A percentile compares a stretch with the other conserved stretches of the same genome.
These are phyloP conservation scores for Lacanobia oleracea DNA, from an alignment of 2,888 invertebrate genomes.

Conservation along the genomic window DNA sequence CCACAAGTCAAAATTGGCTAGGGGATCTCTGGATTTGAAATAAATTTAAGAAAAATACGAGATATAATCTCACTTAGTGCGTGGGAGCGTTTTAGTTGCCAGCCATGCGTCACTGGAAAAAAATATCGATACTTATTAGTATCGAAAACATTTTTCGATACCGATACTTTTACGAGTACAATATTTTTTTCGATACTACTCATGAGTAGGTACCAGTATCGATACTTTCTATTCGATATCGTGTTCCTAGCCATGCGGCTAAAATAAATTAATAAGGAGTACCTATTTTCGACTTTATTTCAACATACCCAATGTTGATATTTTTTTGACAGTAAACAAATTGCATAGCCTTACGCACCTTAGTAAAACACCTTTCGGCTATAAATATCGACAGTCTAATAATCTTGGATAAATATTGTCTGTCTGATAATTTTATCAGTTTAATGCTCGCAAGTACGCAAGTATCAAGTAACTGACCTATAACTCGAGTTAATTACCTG, in stretches of 20 bases:
- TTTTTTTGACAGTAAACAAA: background rate
- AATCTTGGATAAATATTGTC: conserved; percentile 10
- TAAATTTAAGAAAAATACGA: background rate
- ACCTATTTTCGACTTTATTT: background rate
- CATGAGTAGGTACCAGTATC: too few species aligned
- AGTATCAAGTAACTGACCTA: conserved; percentile 47
- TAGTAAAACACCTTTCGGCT: background rate
- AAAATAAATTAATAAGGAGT: background rate
- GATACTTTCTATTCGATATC: too few species aligned
- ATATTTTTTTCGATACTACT: too few species aligned
- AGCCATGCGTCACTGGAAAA: background rate
- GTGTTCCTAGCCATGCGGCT: background rate
- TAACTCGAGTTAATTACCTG: conserved; percentile 28
- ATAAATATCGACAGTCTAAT: conserved; percentile 6
- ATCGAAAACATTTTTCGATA: too few species aligned
- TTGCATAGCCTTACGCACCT: background rate
- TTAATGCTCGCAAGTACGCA: conserved; percentile 8
- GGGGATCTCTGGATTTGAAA: background rate
- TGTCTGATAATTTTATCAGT: conserved; percentile 24
- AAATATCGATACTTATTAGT: too few species aligned
- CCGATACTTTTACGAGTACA: too few species aligned
- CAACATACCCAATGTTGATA: background rate
- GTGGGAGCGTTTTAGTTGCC: background rate
- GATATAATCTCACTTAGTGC: background rate
- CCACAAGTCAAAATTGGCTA: background rate